phyloP scores from a whole-genome alignment of 2,113 vertebrate species.

The Mobula birostris region DNA sequence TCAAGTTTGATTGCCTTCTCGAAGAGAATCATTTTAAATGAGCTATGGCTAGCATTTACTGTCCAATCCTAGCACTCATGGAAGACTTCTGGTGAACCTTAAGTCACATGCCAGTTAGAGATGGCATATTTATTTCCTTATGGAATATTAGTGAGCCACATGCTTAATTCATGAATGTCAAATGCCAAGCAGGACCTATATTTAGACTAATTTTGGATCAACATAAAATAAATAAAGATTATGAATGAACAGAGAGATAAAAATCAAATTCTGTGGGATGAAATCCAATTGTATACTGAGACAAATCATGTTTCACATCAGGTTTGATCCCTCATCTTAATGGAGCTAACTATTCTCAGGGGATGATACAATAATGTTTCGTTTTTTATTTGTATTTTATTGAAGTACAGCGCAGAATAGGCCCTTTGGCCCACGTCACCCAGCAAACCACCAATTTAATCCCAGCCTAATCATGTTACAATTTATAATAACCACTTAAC shows the following conservation, averaged over 20 bases:
- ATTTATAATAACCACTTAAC: too few relatives aligned
- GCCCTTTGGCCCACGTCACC: too few relatives aligned
- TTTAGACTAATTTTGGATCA: neutral
- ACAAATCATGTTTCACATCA: neutral
- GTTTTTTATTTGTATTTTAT: too few relatives aligned
- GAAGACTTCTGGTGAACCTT: too few relatives aligned
- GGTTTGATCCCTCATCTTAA: neutral
- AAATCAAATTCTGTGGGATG: neutral
- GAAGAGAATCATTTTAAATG: neutral
- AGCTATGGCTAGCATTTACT: too few relatives aligned
- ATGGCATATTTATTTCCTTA: too few relatives aligned
- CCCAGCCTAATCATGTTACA: too few relatives aligned
- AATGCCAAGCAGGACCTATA: neutral
- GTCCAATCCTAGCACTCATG: too few relatives aligned
- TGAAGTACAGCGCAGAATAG: too few relatives aligned
- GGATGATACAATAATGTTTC: neutral
- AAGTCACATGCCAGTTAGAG: too few relatives aligned
- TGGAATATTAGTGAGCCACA: too few relatives aligned
- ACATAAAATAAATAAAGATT: neutral
- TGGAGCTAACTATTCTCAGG: neutral
- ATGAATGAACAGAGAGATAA: neutral
- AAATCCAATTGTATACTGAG: neutral
- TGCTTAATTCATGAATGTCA: neutral
- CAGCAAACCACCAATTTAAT: too few relatives aligned
- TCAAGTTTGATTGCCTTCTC: neutral